Conservation (phyloP, 2,113 vertebrate species). For the Leptocoma aspasia region DNA sequence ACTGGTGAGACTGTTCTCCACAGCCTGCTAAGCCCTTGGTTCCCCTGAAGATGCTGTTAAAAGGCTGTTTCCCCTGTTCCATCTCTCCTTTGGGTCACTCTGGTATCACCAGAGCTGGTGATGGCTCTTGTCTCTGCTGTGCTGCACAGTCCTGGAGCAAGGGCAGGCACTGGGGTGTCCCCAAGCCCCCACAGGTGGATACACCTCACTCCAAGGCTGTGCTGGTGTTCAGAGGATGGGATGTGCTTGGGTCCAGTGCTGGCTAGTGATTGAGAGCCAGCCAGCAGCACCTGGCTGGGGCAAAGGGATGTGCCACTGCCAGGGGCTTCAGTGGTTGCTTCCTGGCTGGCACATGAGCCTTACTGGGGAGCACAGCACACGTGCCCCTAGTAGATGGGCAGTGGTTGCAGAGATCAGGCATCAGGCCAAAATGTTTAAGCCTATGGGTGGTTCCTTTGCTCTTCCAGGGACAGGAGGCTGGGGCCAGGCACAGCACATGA, state of each 20-base stretch:
- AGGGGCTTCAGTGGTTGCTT: not conserved
- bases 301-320: fast-evolving
- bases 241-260: not conserved
- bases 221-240: not conserved
- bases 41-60: not conserved
- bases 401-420: not conserved
- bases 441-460: not conserved
- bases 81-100: not conserved
- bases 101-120: not conserved
- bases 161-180: not conserved
- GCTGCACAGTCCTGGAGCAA: not conserved
- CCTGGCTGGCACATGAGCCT: not conserved
- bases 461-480: not conserved
- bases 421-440: not conserved
- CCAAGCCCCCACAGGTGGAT: fast-evolving
- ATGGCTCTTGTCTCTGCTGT: not conserved
- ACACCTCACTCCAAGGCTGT: fast-evolving
- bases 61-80: not conserved
- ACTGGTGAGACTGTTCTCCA: not conserved
- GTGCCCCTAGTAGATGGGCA: fast-evolving
- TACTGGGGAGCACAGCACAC: not conserved
- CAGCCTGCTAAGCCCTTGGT: not conserved
- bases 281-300: not conserved
- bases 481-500: fast-evolving
- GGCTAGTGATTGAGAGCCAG: not conserved